Evolutionary conservation across 2,888 invertebrate species (phyloP).

Genomic region (Matsumyia berberina): DNA sequence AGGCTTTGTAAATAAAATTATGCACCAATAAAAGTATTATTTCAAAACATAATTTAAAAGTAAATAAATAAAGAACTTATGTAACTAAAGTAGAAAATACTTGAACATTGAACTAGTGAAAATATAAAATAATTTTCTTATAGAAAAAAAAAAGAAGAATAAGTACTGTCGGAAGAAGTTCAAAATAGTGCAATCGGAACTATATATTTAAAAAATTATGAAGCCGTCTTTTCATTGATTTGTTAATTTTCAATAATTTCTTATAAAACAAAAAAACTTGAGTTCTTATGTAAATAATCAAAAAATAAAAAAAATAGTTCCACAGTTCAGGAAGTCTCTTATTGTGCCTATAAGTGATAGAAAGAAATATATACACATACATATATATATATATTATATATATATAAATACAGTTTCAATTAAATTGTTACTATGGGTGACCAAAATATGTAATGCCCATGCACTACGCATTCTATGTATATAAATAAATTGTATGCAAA

Average conservation of each 20-base stretch:
- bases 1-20: conserved; percentile 66
- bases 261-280: conserved; percentile 14
- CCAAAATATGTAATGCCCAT: conserved; percentile 52
- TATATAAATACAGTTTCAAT: conserved; percentile 32
- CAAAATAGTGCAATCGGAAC: conserved; percentile 50
- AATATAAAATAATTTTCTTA: conserved; percentile 23
- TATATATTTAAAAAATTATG: conserved; percentile 20
- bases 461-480: conserved; percentile 48
- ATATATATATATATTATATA: conserved; percentile 25
- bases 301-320: conserved; percentile 47
- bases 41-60: conserved; percentile 21
- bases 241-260: conserved; percentile 36
- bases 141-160: no score
- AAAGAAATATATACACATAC: conserved; percentile 33
- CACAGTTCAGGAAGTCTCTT: conserved; percentile 63
- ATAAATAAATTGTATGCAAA: conserved; percentile 51
- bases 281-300: conserved; percentile 49
- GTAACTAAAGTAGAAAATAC: conserved; percentile 35
- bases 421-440: conserved; percentile 59
- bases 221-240: conserved; percentile 30
- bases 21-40: conserved; percentile 47
- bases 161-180: conserved; percentile 38
- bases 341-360: conserved; percentile 71
- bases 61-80: conserved; percentile 49
- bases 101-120: conserved; percentile 11